phyloP scores from a whole-genome alignment of 1,140 invertebrate species.

The Babylonia areolata region DNA sequence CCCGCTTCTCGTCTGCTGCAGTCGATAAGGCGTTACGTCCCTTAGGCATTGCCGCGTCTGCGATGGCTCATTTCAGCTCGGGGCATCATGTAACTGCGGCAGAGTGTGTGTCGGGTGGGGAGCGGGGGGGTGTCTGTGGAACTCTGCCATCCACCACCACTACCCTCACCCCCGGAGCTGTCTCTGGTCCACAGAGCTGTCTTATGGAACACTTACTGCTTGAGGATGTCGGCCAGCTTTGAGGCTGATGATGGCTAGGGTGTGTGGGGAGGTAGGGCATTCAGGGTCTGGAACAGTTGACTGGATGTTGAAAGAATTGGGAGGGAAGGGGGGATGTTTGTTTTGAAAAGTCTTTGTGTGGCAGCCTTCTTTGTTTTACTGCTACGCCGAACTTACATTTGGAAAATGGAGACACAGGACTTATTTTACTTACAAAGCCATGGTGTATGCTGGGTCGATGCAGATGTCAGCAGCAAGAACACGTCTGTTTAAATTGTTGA shows the following conservation, averaged over 20 bases:
- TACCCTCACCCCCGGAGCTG: neutral
- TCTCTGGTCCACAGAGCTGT: neutral
- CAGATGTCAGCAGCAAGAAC: too few species aligned
- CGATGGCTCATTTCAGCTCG: slow-evolving; percentile 32
- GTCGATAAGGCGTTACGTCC: slow-evolving; percentile 40
- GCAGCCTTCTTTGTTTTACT: too few species aligned
- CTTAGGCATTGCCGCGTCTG: slow-evolving; percentile 34
- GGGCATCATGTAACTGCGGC: slow-evolving; percentile 14
- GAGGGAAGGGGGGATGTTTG: too few species aligned
- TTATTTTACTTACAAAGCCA: too few species aligned
- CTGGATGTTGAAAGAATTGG: too few species aligned
- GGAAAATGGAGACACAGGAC: too few species aligned
- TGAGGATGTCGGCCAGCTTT: neutral
- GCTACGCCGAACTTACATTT: too few species aligned
- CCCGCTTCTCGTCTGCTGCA: slow-evolving; percentile 19
- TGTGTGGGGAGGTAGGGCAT: neutral
- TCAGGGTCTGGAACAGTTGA: neutral
- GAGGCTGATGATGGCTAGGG: neutral
- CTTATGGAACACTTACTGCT: neutral
- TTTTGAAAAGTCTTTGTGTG: too few species aligned
- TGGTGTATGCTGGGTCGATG: too few species aligned
- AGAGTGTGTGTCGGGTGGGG: neutral
- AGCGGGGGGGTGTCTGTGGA: neutral
- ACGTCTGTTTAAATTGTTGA: too few species aligned
- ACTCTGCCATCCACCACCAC: neutral